A percentile compares a stretch with the other conserved stretches of the same genome.
phyloP scores from a whole-genome alignment of 2,888 invertebrate species.

The Drosophila greeni region DNA sequence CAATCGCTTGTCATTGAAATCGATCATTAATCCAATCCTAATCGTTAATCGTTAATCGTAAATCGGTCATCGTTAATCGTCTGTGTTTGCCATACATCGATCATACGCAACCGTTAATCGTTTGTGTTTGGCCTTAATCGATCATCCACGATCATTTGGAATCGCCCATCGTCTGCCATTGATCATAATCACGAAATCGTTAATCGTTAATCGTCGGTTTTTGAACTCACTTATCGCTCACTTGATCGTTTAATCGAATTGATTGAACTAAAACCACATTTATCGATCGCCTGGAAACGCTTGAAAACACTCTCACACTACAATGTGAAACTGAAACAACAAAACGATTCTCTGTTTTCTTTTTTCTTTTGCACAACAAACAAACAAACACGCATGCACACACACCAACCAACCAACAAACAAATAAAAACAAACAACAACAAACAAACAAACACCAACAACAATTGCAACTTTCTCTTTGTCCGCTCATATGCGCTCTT shows the following conservation, averaged over 20 bases:
- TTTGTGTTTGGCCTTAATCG: conserved; percentile 10
- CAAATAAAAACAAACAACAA: conserved; percentile 29
- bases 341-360: conserved; percentile 40
- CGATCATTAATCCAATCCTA: conserved; percentile 12
- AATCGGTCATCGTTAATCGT: conserved; percentile 17
- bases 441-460: conserved; percentile 33
- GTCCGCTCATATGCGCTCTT: conserved; percentile 37
- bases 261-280: neutral
- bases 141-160: neutral
- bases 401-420: conserved; percentile 27
- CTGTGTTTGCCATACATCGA: conserved; percentile 14
- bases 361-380: conserved; percentile 39
- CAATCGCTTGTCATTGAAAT: conserved; percentile 4
- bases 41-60: conserved; percentile 18
- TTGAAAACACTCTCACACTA: conserved; percentile 17
- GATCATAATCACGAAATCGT: conserved; percentile 5
- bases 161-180: conserved; percentile 9
- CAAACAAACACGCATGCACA: conserved; percentile 26
- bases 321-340: conserved; percentile 45
- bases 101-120: conserved; percentile 14
- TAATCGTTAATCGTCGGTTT: conserved; percentile 13
- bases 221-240: conserved; percentile 6
- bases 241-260: conserved; percentile 19
- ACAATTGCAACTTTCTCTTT: conserved; percentile 53
- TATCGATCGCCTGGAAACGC: conserved; percentile 17